phyloP scores from a whole-genome alignment of 2,888 invertebrate genomes.

The Meteorus cinctellus region DNA sequence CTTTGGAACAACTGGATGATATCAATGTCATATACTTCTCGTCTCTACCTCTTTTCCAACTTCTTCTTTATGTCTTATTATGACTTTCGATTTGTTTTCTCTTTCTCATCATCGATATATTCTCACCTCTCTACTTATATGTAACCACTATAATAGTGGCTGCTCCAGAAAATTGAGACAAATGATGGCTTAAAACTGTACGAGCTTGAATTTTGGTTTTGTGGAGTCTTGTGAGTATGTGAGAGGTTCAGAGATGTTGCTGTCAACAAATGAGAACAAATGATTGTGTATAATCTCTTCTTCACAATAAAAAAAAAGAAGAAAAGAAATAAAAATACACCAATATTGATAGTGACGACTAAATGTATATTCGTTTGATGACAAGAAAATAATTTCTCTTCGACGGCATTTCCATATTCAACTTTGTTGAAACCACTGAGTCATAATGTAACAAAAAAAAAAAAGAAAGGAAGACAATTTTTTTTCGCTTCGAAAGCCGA shows the following conservation, averaged over 20 bases:
- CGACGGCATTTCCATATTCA: too few species aligned
- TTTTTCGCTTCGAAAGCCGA: background rate
- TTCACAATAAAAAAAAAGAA: too few species aligned
- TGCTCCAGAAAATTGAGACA: slow-evolving; percentile 40
- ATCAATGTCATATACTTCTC: slow-evolving; percentile 6
- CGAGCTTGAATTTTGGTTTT: background rate
- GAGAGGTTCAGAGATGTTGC: slow-evolving; percentile 23
- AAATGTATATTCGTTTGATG: too few species aligned
- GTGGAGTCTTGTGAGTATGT: slow-evolving; percentile 23
- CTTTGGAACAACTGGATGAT: slow-evolving; percentile 33
- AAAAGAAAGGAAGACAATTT: slow-evolving; percentile 13
- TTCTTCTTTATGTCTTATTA: slow-evolving; percentile 11
- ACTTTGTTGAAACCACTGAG: slow-evolving; percentile 26
- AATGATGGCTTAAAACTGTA: slow-evolving; percentile 44
- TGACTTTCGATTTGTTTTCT: slow-evolving; percentile 9
- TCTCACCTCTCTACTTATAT: background rate
- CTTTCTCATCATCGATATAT: too few species aligned
- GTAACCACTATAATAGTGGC: slow-evolving; percentile 20
- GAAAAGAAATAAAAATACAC: too few species aligned
- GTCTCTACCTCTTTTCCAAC: slow-evolving; percentile 10
- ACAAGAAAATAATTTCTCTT: too few species aligned
- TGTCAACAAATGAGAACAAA: slow-evolving; percentile 44
- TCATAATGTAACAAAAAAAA: slow-evolving; percentile 12
- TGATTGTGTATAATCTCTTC: background rate
- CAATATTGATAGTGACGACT: too few species aligned